Evolutionary conservation across 2,888 invertebrate genomes (phyloP), one percentile per base, ranked within the genome.

Genomic region (Nycteola revayana): DNA sequence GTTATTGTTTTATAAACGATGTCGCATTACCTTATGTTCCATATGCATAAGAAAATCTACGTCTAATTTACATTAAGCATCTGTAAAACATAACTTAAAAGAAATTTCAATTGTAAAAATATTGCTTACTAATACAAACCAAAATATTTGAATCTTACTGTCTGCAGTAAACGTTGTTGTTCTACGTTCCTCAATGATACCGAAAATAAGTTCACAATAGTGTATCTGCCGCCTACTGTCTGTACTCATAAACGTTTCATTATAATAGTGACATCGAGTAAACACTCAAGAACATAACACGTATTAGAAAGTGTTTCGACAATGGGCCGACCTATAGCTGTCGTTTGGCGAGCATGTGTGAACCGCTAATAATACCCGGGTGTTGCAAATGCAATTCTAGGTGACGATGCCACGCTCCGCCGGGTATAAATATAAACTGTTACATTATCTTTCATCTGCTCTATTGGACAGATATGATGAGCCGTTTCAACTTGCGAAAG

Each of bases 371-470:
- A 65, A 69, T 74, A 74, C 50, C 18, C 18, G 57, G 49, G 28
- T 66, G 70, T 76, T 76, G 75, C 77, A 73, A 74, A 73, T 79
- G 75, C 73, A 71, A 66, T 74, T 72, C 68, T 75, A 69, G 76
- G 72, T 74, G 75, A 78, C 73, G 73, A 68, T 69, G 64, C 62
- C 64, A 54, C 57, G 49, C 52, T 18, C 18, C 4, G 3, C 21
- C 21, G n/a, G 21, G n/a, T 73, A 68, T 70, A 63, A 68, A 72
- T 75, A 74, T 48, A 43, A 41, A 42, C 56, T 46, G 63, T 65
- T 66, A 63, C 69, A 60, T 57, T 69, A 66, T 66, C 59, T 60
- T 63, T 56, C 64, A 64, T 66, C 66, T 51, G 55, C 51, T 41
- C 52, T 45, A 14, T 14, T 14, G 14, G 5, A 14, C 5, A 14